phyloP scores from a whole-genome alignment of 2,888 invertebrate genomes.

The Eristalinus aeneus region DNA sequence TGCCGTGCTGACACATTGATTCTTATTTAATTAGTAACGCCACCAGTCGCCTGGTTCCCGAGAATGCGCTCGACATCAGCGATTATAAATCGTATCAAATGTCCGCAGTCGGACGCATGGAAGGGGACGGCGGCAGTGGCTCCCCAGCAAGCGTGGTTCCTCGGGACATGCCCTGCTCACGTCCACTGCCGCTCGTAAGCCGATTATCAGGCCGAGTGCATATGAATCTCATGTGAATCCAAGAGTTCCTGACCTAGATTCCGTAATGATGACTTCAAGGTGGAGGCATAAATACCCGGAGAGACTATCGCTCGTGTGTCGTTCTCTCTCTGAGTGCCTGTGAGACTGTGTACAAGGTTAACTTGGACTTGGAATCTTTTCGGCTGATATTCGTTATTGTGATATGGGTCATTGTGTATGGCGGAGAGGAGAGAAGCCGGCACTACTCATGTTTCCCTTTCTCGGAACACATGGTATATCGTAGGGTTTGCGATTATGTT shows the following conservation, averaged over 20 bases:
- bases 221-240: slow-evolving; percentile 58
- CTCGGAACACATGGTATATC: not conserved
- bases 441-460: slow-evolving; percentile 28
- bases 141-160: not conserved
- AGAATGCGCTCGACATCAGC: slow-evolving; percentile 56
- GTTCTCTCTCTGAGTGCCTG: not conserved
- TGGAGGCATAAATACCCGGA: slow-evolving; percentile 52
- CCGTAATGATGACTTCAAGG: slow-evolving; percentile 64
- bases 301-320: not conserved
- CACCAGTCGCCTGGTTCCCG: slow-evolving; percentile 31
- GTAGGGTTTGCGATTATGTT: not conserved
- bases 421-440: not conserved
- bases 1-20: not conserved
- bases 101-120: not conserved
- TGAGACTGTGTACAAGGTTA: slow-evolving; percentile 41
- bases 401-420: not conserved
- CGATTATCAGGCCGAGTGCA: slow-evolving; percentile 59
- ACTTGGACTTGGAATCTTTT: slow-evolving; percentile 22
- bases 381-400: not conserved
- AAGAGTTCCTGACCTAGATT: slow-evolving; percentile 67
- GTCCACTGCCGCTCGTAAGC: slow-evolving; percentile 20
- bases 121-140: not conserved
- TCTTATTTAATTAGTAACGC: slow-evolving; percentile 2
- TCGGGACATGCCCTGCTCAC: not conserved
- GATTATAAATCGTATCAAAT: slow-evolving; percentile 52